These are phyloP conservation scores for Orchesellides sinensis DNA, from an alignment of 2,888 invertebrate species.

Conservation along the genomic window DNA sequence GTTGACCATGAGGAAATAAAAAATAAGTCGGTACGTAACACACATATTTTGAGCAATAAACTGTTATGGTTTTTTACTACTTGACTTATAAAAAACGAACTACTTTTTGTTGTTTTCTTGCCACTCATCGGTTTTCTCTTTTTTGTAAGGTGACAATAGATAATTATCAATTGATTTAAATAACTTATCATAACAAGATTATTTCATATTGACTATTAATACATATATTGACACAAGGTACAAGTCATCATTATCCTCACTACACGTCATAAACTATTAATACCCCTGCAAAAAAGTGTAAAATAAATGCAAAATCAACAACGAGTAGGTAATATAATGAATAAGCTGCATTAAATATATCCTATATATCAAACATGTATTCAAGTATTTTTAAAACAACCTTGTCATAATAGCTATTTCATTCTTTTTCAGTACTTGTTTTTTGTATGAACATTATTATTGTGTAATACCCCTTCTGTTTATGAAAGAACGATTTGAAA, in stretches of 20 bases:
- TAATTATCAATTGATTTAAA: slow-evolving; percentile 8
- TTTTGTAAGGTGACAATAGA: neutral
- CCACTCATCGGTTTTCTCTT: neutral
- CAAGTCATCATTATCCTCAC: neutral
- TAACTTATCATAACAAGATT: neutral
- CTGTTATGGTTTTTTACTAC: slow-evolving; percentile 51
- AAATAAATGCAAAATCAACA: slow-evolving; percentile 32
- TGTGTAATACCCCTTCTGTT: slow-evolving; percentile 50
- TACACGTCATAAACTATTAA: slow-evolving; percentile 28
- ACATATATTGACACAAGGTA: neutral
- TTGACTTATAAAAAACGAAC: slow-evolving; percentile 58
- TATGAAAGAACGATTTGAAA: too few relatives aligned
- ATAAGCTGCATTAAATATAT: neutral
- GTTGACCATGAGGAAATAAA: neutral
- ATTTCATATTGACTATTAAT: neutral
- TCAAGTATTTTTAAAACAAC: too few relatives aligned
- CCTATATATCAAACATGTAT: neutral
- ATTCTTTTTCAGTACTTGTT: slow-evolving; percentile 1
- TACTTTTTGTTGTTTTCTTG: slow-evolving; percentile 25
- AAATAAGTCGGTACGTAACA: neutral
- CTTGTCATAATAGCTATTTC: neutral
- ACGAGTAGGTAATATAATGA: slow-evolving; percentile 14
- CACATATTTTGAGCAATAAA: slow-evolving; percentile 55
- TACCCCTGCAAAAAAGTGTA: slow-evolving; percentile 10
- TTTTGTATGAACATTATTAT: neutral